Percentiles rank a stretch among this genome's conserved stretches.
phyloP scores from a whole-genome alignment of 35 echinoderm and acorn worm species.

The Anneissia japonica region DNA sequence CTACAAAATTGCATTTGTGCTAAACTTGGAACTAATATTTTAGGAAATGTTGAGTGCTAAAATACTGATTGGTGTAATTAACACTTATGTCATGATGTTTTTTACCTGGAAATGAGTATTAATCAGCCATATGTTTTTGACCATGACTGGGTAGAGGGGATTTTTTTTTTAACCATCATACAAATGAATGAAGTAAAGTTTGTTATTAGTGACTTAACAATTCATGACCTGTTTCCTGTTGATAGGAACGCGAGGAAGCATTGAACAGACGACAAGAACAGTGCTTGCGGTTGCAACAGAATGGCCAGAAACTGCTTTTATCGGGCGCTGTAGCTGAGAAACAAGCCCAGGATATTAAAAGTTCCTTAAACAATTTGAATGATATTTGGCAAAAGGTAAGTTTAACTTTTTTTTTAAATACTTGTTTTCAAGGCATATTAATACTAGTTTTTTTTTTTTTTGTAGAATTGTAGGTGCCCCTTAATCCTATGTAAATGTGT shows the following conservation, averaged over 20 bases:
- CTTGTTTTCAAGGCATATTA: too few relatives aligned
- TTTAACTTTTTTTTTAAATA: too few relatives aligned
- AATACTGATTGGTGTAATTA: not conserved
- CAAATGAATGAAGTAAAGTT: not conserved
- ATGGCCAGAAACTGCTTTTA: not conserved
- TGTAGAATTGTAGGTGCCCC: too few relatives aligned
- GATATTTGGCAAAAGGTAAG: constrained; percentile 4
- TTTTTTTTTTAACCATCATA: not conserved
- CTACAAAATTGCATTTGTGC: not conserved
- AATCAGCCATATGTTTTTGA: not conserved
- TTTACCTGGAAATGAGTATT: not conserved
- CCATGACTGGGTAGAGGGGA: not conserved
- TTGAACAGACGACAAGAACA: constrained; percentile 9
- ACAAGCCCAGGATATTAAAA: not conserved
- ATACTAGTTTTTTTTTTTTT: too few relatives aligned
- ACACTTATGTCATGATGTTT: not conserved
- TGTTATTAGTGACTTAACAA: not conserved
- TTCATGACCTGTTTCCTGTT: not conserved
- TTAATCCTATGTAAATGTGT: too few relatives aligned
- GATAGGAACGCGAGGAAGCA: constrained; percentile 14
- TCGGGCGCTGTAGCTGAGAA: not conserved
- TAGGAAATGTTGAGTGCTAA: not conserved
- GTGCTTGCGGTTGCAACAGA: not conserved
- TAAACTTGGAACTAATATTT: not conserved
- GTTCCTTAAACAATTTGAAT: not conserved